A percentile compares a stretch with the other conserved stretches of the same genome.
phyloP scores from a whole-genome alignment of 2,113 vertebrate genomes.

The Scalopus aquaticus region DNA sequence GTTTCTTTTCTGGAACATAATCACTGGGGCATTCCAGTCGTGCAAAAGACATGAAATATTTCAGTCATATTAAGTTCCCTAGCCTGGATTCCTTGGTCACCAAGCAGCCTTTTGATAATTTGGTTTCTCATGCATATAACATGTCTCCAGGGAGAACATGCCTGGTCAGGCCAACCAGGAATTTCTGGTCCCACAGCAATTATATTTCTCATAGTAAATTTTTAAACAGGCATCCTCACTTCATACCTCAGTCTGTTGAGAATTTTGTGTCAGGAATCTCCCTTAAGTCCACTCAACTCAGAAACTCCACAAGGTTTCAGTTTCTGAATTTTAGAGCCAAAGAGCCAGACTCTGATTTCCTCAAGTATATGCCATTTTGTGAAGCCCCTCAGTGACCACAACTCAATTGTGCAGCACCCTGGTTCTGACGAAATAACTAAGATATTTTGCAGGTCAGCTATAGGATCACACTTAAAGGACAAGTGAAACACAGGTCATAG shows the following conservation, averaged over 20 bases:
- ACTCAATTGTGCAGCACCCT: neutral
- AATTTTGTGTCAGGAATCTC: neutral
- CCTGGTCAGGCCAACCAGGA: neutral
- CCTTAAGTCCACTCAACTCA: neutral
- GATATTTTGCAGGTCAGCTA: neutral
- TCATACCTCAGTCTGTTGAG: neutral
- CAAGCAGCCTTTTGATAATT: constrained; percentile 4
- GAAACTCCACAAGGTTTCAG: neutral
- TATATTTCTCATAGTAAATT: neutral
- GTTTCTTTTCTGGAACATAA: neutral
- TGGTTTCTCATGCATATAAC: neutral
- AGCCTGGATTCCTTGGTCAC: neutral
- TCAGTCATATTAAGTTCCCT: neutral
- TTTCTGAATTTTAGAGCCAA: neutral
- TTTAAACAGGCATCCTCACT: neutral
- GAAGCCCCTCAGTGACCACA: neutral
- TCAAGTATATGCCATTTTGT: neutral
- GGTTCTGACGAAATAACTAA: neutral
- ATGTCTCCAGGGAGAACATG: neutral
- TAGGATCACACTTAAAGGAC: neutral
- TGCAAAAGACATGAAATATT: neutral
- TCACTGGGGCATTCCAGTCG: neutral
- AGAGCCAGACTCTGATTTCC: neutral
- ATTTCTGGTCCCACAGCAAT: neutral
- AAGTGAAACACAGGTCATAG: neutral